Evolutionary conservation across 1,140 invertebrate genomes (phyloP).

Genomic region (Coboldia fuscipes): DNA sequence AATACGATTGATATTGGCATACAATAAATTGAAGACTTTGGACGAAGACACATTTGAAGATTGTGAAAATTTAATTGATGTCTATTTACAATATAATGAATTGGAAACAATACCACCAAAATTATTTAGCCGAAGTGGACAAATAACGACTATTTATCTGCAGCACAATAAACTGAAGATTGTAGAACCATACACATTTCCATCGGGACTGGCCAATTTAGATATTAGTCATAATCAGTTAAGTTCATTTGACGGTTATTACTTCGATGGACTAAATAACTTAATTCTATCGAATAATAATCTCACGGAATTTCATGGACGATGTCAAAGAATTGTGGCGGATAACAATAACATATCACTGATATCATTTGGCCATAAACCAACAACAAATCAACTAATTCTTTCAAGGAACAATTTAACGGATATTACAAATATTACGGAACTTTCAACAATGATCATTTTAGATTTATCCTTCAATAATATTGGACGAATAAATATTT

Average conservation of each 20-base stretch:
- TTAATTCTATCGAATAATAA: not conserved
- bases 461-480: slow-evolving; percentile 15
- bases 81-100: slow-evolving; percentile 12
- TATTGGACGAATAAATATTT: slow-evolving; percentile 12
- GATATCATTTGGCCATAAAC: slow-evolving; percentile 9
- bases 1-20: slow-evolving; percentile 11
- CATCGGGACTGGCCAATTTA: slow-evolving; percentile 7
- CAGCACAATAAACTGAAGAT: slow-evolving; percentile 10
- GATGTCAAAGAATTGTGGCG: slow-evolving; percentile 4
- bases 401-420: slow-evolving; percentile 10
- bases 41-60: slow-evolving; percentile 15
- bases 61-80: slow-evolving; percentile 12
- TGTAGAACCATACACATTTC: slow-evolving; percentile 16
- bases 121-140: slow-evolving; percentile 12
- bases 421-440: slow-evolving; percentile 13
- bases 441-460: slow-evolving; percentile 9
- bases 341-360: slow-evolving; percentile 13
- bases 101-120: slow-evolving; percentile 13
- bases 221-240: slow-evolving; percentile 8
- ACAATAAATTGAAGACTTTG: slow-evolving; percentile 11
- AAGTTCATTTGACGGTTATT: slow-evolving; percentile 6
- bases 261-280: not conserved
- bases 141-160: slow-evolving; percentile 14
- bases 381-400: slow-evolving; percentile 12
- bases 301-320: not conserved